Conservation (phyloP, 2,113 vertebrate species). For the Muscicapa adusta region DNA sequence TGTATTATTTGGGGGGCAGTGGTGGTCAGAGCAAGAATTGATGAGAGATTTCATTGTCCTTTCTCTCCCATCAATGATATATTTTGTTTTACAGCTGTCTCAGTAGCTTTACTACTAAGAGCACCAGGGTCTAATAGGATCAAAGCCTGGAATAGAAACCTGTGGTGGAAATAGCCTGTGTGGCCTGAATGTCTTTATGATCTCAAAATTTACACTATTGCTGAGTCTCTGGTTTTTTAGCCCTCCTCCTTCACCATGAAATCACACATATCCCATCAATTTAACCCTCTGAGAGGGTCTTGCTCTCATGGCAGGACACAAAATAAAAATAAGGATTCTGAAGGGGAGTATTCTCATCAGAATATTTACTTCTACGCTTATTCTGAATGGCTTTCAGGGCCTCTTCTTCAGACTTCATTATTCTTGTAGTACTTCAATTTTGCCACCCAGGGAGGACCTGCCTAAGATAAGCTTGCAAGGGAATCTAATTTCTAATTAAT, state of each 20-base stretch:
- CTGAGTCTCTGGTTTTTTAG: not conserved
- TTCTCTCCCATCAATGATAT: not conserved
- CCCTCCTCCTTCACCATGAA: not conserved
- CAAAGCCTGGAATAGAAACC: not conserved
- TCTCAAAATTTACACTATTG: not conserved
- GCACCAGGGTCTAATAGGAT: not conserved
- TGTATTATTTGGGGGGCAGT: not conserved
- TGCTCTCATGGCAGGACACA: not conserved
- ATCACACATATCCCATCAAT: not conserved
- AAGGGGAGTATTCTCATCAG: not conserved
- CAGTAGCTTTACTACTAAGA: not conserved
- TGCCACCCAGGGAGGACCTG: not conserved
- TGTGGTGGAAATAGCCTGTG: not conserved
- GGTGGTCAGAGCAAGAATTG: not conserved
- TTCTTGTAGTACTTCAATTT: not conserved
- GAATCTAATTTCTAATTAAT: slow-evolving; percentile 53
- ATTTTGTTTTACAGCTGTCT: not conserved
- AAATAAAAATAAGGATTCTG: not conserved
- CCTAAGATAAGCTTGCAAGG: not conserved
- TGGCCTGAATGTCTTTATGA: not conserved
- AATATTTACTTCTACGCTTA: not conserved
- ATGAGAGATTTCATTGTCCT: not conserved
- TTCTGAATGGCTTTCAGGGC: not conserved
- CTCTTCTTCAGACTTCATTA: not conserved
- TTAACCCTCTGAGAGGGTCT: not conserved